These are phyloP conservation scores for Thecocarcelia acutangulata DNA, from an alignment of 2,888 invertebrate species.

Conservation along the genomic window DNA sequence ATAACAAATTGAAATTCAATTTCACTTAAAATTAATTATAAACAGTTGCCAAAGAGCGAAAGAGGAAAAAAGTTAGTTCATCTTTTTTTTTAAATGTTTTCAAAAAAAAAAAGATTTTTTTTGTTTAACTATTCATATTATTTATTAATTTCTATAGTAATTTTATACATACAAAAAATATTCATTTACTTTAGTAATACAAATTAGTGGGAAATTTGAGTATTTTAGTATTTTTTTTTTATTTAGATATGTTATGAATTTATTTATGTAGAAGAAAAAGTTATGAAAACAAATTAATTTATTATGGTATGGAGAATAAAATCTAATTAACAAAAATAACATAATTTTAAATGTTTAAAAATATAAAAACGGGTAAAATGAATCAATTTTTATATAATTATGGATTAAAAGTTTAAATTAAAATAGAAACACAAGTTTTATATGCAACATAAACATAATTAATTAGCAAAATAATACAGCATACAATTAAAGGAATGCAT, in stretches of 20 bases:
- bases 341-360: slow-evolving; percentile 13
- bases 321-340: slow-evolving; percentile 58
- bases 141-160: slow-evolving; percentile 38
- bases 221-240: neutral
- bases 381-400: slow-evolving; percentile 53
- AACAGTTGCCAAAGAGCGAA: slow-evolving; percentile 63
- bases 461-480: slow-evolving; percentile 66
- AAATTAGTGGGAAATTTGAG: slow-evolving; percentile 13
- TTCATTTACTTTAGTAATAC: slow-evolving; percentile 28
- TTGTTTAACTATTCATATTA: slow-evolving; percentile 51
- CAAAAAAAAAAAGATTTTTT: slow-evolving; percentile 21
- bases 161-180: slow-evolving; percentile 40
- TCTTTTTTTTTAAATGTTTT: slow-evolving; percentile 17
- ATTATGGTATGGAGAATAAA: slow-evolving; percentile 14
- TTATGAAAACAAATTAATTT: slow-evolving; percentile 31
- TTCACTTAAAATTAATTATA: slow-evolving; percentile 54
- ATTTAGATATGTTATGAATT: slow-evolving; percentile 14
- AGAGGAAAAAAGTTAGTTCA: slow-evolving; percentile 52
- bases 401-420: slow-evolving; percentile 27
- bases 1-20: slow-evolving; percentile 58
- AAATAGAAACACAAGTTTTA: slow-evolving; percentile 31
- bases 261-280: slow-evolving; percentile 23
- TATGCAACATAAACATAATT: slow-evolving; percentile 64
- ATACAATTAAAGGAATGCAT: slow-evolving; percentile 68
- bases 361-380: neutral